These are phyloP conservation scores for Phycodurus eques DNA, from an alignment of 2,113 vertebrate genomes.

Conservation along the genomic window DNA sequence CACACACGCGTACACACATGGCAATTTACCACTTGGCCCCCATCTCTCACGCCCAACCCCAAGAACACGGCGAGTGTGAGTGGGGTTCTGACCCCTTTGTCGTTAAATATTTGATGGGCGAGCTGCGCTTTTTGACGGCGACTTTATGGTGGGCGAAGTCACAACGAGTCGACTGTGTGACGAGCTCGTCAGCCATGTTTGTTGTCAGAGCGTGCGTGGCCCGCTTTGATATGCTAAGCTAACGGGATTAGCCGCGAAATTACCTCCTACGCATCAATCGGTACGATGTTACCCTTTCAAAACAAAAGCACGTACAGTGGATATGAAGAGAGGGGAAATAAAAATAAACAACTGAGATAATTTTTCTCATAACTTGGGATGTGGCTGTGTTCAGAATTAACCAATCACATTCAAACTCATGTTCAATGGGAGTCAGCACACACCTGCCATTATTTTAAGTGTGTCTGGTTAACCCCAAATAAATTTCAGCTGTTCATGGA, in stretches of 20 bases:
- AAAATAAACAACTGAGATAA: no score
- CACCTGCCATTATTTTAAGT: no score
- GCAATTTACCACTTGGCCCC: conserved; percentile 65
- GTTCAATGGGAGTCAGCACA: no score
- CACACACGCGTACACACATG: conserved; percentile 68
- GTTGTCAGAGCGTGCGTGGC: background rate
- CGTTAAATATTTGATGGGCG: background rate
- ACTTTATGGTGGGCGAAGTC: conserved; percentile 58
- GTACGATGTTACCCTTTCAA: no score
- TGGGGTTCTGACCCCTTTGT: background rate
- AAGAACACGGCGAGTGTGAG: conserved; percentile 30
- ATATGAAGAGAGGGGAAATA: background rate
- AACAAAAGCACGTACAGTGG: no score
- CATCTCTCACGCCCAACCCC: conserved; percentile 50
- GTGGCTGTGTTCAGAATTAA: no score
- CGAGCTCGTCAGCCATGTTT: background rate
- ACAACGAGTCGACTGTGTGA: conserved; percentile 25
- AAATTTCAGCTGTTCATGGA: no score
- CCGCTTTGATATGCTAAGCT: background rate
- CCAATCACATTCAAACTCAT: no score
- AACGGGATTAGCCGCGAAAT: background rate
- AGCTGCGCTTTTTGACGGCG: conserved; percentile 22
- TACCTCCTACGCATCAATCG: background rate
- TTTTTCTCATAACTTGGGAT: no score
- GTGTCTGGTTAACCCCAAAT: no score